phyloP scores from a whole-genome alignment of 2,113 vertebrate genomes.

The Syrmaticus mikado region DNA sequence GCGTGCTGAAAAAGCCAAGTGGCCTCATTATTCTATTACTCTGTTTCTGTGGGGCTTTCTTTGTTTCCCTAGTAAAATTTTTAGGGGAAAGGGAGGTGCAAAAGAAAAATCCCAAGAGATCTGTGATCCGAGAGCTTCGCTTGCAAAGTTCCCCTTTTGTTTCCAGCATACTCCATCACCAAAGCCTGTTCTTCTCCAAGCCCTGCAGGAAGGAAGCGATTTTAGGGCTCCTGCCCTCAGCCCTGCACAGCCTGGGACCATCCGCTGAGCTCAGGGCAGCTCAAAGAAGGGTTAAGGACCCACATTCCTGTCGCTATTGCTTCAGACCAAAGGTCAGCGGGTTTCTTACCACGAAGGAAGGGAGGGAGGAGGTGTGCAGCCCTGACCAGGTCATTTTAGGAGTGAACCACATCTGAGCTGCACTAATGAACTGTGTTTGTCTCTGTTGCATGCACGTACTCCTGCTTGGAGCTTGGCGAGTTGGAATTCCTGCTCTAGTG shows the following conservation, averaged over 20 bases:
- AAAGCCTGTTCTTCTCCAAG: background rate
- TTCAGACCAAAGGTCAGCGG: conserved; percentile 67
- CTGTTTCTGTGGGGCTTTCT: background rate
- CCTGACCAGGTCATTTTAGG: conserved; percentile 56
- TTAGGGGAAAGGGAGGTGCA: background rate
- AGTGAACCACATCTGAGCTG: conserved; percentile 53
- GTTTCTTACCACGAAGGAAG: conserved; percentile 60
- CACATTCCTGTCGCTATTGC: conserved; percentile 58
- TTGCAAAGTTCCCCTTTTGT: fast-evolving
- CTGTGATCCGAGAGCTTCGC: background rate
- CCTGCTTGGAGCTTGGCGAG: conserved; percentile 48
- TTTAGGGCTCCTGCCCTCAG: background rate
- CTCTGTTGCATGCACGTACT: conserved; percentile 54
- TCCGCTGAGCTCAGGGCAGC: background rate
- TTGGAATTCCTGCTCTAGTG: conserved; percentile 77
- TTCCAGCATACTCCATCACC: background rate
- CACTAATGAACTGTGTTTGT: conserved; percentile 65
- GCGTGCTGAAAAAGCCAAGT: background rate
- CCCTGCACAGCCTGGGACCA: background rate
- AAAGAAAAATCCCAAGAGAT: background rate
- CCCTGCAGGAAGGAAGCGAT: background rate
- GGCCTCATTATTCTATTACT: background rate
- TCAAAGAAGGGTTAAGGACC: conserved; percentile 52
- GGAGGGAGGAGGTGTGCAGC: conserved; percentile 63
- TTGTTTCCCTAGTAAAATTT: background rate